Conservation (phyloP, 2,888 invertebrate genomes). For the Polyommatus iphigenia region DNA sequence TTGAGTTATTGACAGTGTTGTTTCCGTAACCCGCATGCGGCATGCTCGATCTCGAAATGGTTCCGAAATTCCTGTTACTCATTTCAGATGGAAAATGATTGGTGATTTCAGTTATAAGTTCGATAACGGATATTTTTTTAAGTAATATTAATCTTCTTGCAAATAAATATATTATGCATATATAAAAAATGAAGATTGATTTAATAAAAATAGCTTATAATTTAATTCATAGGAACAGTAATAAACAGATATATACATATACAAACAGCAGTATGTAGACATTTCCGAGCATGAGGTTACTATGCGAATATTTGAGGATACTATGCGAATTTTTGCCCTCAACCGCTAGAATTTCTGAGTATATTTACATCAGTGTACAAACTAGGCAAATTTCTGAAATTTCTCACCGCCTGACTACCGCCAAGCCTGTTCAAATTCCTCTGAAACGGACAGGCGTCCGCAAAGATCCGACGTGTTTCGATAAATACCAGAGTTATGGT, state of each 20-base stretch:
- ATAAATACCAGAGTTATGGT: conserved; percentile 3
- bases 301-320: not conserved
- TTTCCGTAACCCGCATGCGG: not conserved
- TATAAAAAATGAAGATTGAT: no score
- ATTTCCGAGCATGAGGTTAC: not conserved
- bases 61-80: not conserved
- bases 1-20: not conserved
- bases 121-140: no score
- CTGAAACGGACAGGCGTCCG: not conserved
- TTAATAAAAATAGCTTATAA: no score
- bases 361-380: conserved; percentile 2
- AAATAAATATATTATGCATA: no score
- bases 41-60: not conserved
- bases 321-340: not conserved
- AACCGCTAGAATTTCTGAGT: not conserved
- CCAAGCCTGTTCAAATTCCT: conserved; percentile 12
- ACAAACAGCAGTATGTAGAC: not conserved
- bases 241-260: not conserved
- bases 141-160: no score
- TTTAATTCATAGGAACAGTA: no score
- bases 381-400: not conserved
- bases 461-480: conserved; percentile 12
- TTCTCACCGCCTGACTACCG: not conserved
- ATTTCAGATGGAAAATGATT: not conserved
- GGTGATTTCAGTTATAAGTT: no score